Conservation (phyloP, 92 coral and sea anemone genomes). For the Epizoanthus stellaris region DNA sequence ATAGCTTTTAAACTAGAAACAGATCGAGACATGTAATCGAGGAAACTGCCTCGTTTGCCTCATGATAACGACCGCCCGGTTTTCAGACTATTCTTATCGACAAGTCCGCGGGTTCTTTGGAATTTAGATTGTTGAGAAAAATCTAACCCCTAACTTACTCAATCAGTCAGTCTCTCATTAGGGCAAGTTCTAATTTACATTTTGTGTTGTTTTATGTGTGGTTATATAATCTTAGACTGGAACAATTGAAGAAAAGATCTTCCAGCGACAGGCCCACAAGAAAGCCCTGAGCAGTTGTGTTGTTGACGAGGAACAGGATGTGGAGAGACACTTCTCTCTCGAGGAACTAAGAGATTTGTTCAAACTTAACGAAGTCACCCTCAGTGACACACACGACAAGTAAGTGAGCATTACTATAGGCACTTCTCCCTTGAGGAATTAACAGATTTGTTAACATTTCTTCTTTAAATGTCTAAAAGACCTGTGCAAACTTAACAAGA, state of each 20-base stretch:
- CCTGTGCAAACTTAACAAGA: too few species aligned
- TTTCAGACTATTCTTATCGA: too few species aligned
- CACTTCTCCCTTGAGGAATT: conserved; percentile 87
- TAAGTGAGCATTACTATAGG: conserved; percentile 38
- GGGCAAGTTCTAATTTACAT: background rate
- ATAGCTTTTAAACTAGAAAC: too few species aligned
- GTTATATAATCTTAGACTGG: conserved; percentile 69
- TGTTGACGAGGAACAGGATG: conserved; percentile 92
- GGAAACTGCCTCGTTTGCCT: too few species aligned
- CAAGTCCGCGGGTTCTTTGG: too few species aligned
- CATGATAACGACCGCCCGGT: too few species aligned
- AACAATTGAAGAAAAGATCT: conserved; percentile 97
- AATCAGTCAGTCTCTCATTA: too few species aligned
- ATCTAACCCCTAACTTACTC: too few species aligned
- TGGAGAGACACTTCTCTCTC: conserved; percentile 89
- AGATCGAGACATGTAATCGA: too few species aligned
- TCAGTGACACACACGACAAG: conserved; percentile 98
- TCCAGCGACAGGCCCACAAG: conserved; percentile 98
- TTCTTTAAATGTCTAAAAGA: too few species aligned
- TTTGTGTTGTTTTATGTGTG: background rate
- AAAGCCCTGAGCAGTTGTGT: conserved; percentile 97
- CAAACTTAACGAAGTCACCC: conserved; percentile 81
- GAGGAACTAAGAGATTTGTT: conserved; percentile 93
- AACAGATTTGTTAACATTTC: conserved; percentile 57
- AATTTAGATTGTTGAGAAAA: too few species aligned